A percentile compares a stretch with the other conserved stretches of the same genome.
Conservation (phyloP, 2,797 vertebrate genomes). For the Borostomias antarcticus region DNA sequence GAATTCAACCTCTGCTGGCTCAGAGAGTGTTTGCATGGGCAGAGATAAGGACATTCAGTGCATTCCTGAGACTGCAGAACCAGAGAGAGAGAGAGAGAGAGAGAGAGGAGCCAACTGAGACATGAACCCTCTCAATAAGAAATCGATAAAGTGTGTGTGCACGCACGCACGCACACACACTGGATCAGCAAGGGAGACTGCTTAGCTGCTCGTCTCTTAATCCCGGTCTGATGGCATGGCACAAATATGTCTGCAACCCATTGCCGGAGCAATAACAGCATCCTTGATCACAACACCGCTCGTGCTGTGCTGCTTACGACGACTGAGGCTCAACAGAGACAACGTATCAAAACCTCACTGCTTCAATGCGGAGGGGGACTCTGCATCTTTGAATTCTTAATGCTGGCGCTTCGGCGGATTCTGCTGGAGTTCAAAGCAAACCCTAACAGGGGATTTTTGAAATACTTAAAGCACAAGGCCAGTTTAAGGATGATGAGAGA, state of each 20-base stretch:
- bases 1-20: slow-evolving; percentile 66
- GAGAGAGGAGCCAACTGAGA: slow-evolving; percentile 30
- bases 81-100: slow-evolving; percentile 8
- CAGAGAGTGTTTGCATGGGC: slow-evolving; percentile 63
- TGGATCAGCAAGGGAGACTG: background rate
- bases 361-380: background rate
- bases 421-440: background rate
- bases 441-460: background rate
- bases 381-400: background rate
- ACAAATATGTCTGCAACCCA: slow-evolving; percentile 2
- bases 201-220: background rate
- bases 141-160: slow-evolving; percentile 29
- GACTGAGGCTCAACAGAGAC: background rate
- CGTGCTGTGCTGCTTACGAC: slow-evolving; percentile 13
- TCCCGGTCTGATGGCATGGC: background rate
- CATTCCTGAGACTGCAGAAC: slow-evolving; percentile 62
- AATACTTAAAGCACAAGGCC: background rate
- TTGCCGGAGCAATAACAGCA: background rate
- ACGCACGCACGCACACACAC: slow-evolving; percentile 1
- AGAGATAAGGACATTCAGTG: slow-evolving; percentile 70
- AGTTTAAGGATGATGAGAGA: background rate
- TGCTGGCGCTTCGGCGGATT: too few relatives aligned
- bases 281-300: slow-evolving; percentile 19
- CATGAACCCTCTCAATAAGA: slow-evolving; percentile 25
- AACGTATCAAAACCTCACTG: background rate